Base-by-base conservation (phyloP, 2,888 invertebrate species). In the Cryptocheilus praepositus region DNA sequence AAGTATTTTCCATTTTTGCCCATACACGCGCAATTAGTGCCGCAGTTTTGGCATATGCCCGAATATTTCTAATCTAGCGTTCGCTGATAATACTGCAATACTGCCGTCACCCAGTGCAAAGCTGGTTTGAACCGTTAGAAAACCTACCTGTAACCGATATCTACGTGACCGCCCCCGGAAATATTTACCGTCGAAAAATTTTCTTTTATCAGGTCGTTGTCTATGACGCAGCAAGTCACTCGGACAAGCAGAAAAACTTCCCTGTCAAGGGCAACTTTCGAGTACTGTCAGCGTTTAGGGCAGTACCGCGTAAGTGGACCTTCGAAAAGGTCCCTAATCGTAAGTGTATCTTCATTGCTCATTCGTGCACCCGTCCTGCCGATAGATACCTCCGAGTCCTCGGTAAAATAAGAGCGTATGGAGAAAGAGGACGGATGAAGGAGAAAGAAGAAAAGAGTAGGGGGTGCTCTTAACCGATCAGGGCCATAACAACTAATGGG, bases 341-440 rank as follows among this genome's bases (percentile, higher is more conserved):
- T 76, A 76, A 79, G 72, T 76, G 77, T 74, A 74, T 76, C 71
- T 79, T 78, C 78, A 79, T 78, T 79, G 78, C 76, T 72, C 69
- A 61, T 78, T 64, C 65, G 71, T 73, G 79, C 76, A 79, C 72
- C 71, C 72, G 76, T 72, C 76, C 53, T 45, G 8, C 28, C 70
- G 78, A 79, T 79, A 79, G 56, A 67, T n/a, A n/a, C n/a, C n/a
- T 55, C 13, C 3, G 13, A n/a, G 44, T 53, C 53, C 16, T 25
- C 22, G 22, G 53, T 7, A 13, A 22, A 21, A 22, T 15, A 25
- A 57, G 44, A 53, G 36, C 59, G 21, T 28, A 68, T 16, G 19
- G 13, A 16, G 49, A 49, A 13, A 49, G 49, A n/a, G 49, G 18
- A 18, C 36, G 49, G 13, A 16, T n/a, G 49, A 4, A 13, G n/a